Evolutionary conservation across 2,888 invertebrate species (phyloP).

Genomic region (Leptothorax acervorum): DNA sequence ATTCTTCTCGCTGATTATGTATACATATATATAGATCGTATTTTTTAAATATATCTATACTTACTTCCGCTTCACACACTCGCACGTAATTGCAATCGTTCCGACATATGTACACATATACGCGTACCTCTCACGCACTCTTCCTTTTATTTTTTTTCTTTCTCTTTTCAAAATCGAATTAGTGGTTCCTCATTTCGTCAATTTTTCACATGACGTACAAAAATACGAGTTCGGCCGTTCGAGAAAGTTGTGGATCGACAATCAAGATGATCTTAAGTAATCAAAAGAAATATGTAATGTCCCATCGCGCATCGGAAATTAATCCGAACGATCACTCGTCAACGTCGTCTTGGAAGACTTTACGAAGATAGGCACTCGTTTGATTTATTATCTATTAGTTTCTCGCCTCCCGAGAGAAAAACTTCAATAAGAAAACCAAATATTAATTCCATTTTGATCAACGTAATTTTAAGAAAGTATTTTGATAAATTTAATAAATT

Average conservation of each 20-base stretch:
- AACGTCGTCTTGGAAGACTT: slow-evolving; percentile 66
- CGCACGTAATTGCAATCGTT: slow-evolving; percentile 35
- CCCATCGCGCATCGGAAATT: slow-evolving; percentile 13
- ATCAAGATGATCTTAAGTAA: slow-evolving; percentile 52
- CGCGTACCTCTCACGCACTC: slow-evolving; percentile 23
- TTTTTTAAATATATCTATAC: slow-evolving; percentile 25
- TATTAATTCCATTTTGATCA: neutral
- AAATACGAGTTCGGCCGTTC: slow-evolving; percentile 7
- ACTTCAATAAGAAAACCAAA: neutral
- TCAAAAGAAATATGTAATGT: slow-evolving; percentile 8
- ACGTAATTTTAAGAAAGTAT: neutral
- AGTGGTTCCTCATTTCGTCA: slow-evolving; percentile 41
- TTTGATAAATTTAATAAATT: neutral
- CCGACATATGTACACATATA: slow-evolving; percentile 43
- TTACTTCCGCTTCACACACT: slow-evolving; percentile 31
- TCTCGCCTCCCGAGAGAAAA: neutral
- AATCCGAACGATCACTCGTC: slow-evolving; percentile 31
- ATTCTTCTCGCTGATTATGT: slow-evolving; percentile 69
- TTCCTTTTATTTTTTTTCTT: neutral
- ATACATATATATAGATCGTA: slow-evolving; percentile 50
- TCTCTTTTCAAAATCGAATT: slow-evolving; percentile 26
- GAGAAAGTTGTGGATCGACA: neutral
- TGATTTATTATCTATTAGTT: slow-evolving; percentile 50
- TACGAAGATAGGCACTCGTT: slow-evolving; percentile 69
- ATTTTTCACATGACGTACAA: neutral